Evolutionary conservation across 2,113 vertebrate species (phyloP).

Genomic region (Ifrita kowaldi): DNA sequence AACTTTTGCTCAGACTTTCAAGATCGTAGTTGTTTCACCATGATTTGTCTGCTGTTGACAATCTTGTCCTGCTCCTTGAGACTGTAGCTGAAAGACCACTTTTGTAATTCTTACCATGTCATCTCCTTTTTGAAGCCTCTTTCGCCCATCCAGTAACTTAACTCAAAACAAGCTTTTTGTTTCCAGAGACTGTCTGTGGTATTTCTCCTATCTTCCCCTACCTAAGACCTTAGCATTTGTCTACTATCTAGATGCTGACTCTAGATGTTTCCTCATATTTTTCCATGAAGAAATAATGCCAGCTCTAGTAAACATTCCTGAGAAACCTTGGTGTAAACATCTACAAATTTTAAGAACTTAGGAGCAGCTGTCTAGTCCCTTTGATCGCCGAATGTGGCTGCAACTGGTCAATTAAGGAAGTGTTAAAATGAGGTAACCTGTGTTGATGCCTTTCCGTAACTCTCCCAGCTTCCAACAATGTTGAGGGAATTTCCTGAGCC

Average conservation of each 20-base stretch:
- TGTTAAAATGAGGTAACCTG: not conserved
- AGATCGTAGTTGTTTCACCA: accelerated
- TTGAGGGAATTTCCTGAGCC: not conserved
- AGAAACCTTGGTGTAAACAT: not conserved
- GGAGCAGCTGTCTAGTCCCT: not conserved
- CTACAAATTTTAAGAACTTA: not conserved
- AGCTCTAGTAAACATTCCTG: not conserved
- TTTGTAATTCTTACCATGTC: not conserved
- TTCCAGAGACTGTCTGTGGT: not conserved
- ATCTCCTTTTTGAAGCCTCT: not conserved
- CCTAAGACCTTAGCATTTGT: not conserved
- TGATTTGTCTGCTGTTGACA: not conserved
- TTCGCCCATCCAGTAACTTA: not conserved
- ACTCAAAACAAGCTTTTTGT: not conserved
- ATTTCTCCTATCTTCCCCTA: not conserved
- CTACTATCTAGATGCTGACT: not conserved
- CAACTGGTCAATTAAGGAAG: not conserved
- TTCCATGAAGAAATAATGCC: not conserved
- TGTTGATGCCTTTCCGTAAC: not conserved
- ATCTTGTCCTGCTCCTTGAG: not conserved
- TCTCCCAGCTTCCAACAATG: not conserved
- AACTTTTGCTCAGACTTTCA: not conserved
- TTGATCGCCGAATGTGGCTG: not conserved
- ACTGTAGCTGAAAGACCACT: not conserved
- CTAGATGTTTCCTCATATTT: not conserved